Evolutionary conservation across 1,140 invertebrate genomes (phyloP), one percentile per base, ranked within the genome.

Genomic region (Penaeus japonicus): DNA sequence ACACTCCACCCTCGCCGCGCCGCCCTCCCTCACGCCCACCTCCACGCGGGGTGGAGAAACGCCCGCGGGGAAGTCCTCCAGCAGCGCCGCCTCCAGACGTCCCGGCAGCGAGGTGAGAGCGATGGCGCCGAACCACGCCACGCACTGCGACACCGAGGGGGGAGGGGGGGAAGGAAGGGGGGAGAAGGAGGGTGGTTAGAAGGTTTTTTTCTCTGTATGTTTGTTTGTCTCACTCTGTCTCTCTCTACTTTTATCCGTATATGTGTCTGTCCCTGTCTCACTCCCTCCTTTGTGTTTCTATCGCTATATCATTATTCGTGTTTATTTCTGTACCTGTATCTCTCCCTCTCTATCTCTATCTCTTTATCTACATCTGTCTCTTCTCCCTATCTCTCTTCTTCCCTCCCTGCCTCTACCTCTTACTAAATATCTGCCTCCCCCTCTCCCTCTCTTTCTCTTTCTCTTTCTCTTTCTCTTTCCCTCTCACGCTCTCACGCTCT

Each of bases 41-140:
- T 82, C 79, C 35, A 73, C 24, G 53, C 35, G 35, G 80, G 30
- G 35, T 1, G 24, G 27, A 4, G 47, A 24, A 3, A 17, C 30
- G 1, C 20, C 65, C 53, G 17, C 65, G 7, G 80, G 65, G 22
- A 20, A 73, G 15, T 39, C 39, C 86, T 83, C 73, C 86, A 88
- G n/a, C 30, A 75, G 24, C 3, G 86, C 80, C 32, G 80, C 86
- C 30, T 30, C 39, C 32, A 88, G 86, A 17, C 81, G 80, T 7
- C 86, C 86, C 20, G 86, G 86, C 20, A 88, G 86, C 4, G 86
- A 88, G 53, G 86, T 88, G 10, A 88, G 70, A 7, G 86, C 86
- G 20, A 88, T 75, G 53, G 86, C 80, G 4, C 86, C 86, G 27
- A 88, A 88, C 86, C 86, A 88, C 2, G 86, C 86, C 3, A 88